Evolutionary conservation across 2,113 vertebrate species (phyloP), one percentile per base, ranked within the genome.

Genomic region (Dasypus novemcinctus): DNA sequence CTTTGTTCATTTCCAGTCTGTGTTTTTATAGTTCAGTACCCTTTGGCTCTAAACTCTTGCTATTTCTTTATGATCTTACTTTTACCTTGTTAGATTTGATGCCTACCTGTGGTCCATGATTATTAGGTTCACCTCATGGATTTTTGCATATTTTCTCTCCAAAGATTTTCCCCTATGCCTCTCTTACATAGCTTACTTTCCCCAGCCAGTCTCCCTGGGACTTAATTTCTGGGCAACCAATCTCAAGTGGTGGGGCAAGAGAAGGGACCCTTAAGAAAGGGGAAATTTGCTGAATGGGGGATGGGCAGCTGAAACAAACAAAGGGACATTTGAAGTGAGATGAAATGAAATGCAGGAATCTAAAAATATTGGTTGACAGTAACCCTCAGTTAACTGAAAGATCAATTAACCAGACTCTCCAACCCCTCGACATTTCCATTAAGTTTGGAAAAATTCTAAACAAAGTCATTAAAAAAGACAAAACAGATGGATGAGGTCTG

Each of bases 401-500:
- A 95, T 97, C 95, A 96, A 81, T 97, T 97, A 97, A 96, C 95
- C 84, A 95, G 91, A 94, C 36, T 93, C 78, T 82, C 84, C 46
- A 71, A 81, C 92, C 90, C 87, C 93, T 90, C 94, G 64, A 96
- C 68, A 92, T 97, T 97, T 96, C 93, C 87, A 97, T 96, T 97
- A 97, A 96, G 91, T 95, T 94, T 74, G 87, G 94, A 97, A 97
- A 97, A 96, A 57, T 94, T 95, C 95, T 97, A 97, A 97, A 97
- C 94, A 97, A 97, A 96, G 80, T 97, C 95, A 96, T 97, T 97
- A 94, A 97, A 96, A 94, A 94, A 95, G 96, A 84, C 66, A 81
- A 96, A 96, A 90, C 97, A 97, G 96, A 97, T 97, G 97, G 97
- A 97, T 96, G 95, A 96, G 82, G 49, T 96, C 95, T 97, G 97